phyloP scores from a whole-genome alignment of 2,888 invertebrate genomes.

The Tridacna gigas region DNA sequence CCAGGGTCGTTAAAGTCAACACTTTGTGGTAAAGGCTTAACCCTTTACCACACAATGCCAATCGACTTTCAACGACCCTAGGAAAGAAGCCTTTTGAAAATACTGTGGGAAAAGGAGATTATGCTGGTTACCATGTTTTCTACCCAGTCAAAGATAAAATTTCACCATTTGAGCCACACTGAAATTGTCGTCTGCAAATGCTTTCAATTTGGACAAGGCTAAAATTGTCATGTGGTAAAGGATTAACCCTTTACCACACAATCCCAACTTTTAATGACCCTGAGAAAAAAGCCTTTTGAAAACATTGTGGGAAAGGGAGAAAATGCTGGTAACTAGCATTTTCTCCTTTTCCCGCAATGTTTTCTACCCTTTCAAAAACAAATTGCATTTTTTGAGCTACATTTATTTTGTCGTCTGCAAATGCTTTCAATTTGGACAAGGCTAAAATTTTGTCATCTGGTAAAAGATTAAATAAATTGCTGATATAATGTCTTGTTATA shows the following conservation, averaged over 20 bases:
- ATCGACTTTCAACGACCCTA: too few relatives aligned
- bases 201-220: neutral
- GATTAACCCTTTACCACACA: neutral
- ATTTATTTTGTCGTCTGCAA: neutral
- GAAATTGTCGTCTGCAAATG: too few relatives aligned
- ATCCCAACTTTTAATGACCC: neutral
- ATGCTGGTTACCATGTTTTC: too few relatives aligned
- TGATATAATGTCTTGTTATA: neutral
- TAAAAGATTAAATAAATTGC: neutral
- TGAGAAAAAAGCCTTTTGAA: neutral
- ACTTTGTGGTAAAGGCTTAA: neutral
- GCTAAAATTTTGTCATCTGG: neutral
- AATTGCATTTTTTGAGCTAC: neutral
- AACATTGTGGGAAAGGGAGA: constrained; percentile 6
- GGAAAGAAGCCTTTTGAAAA: too few relatives aligned
- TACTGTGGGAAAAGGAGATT: too few relatives aligned
- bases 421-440: neutral
- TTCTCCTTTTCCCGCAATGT: neutral
- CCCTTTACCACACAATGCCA: too few relatives aligned
- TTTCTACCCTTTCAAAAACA: neutral
- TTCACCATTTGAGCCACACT: too few relatives aligned
- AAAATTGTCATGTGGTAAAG: neutral
- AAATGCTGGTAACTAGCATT: constrained; percentile 9
- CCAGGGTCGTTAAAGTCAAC: neutral
- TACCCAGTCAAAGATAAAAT: too few relatives aligned